phyloP scores from a whole-genome alignment of 2,888 invertebrate species.

The Yponomeuta malinellus region DNA sequence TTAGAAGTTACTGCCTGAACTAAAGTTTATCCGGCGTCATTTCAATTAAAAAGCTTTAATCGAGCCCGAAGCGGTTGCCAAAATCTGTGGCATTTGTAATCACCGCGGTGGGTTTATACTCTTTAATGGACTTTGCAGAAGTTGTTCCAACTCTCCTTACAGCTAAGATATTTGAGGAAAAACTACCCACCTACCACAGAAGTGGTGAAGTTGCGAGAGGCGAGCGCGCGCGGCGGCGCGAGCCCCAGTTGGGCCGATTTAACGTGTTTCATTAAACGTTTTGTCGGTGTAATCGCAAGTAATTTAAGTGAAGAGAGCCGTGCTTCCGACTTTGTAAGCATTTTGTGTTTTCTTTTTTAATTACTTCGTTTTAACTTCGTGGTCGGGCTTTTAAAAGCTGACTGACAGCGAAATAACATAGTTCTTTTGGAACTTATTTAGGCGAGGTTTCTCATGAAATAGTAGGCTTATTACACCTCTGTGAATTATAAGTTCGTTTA shows the following conservation, averaged over 20 bases:
- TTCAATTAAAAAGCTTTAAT: conserved; percentile 68
- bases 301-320: conserved; percentile 74
- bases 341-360: conserved; percentile 76
- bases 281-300: conserved; percentile 75
- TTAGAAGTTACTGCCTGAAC: conserved; percentile 13
- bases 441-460: conserved; percentile 62
- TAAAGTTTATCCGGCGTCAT: conserved; percentile 44
- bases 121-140: conserved; percentile 72
- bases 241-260: conserved; percentile 68
- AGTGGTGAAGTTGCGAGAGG: conserved; percentile 59
- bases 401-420: conserved; percentile 74
- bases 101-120: conserved; percentile 67
- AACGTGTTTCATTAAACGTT: conserved; percentile 75
- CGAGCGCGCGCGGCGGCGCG: conserved; percentile 30
- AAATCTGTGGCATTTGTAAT: conserved; percentile 70
- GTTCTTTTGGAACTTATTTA: conserved; percentile 69
- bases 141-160: conserved; percentile 73
- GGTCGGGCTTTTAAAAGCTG: conserved; percentile 71
- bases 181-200: conserved; percentile 67
- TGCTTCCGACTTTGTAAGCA: conserved; percentile 75
- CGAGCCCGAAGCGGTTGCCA: conserved; percentile 58
- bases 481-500: background rate
- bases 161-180: conserved; percentile 73
- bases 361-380: conserved; percentile 76
- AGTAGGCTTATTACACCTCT: conserved; percentile 44